Percentiles rank a stretch among this genome's conserved stretches.
Conservation (phyloP, 2,113 vertebrate species). For the Rattus norvegicus region GRCr8 NC_086022.1:44536501-44537000, state of each 20-base stretch:
- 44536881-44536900: neutral
- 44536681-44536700: constrained; percentile 69
- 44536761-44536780: constrained; percentile 43
- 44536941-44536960: neutral
- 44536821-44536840: neutral
- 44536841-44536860: neutral
- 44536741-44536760: constrained; percentile 44
- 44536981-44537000: neutral
- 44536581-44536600: constrained; percentile 65
- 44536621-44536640: constrained; percentile 75
- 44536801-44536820: neutral
- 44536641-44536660: constrained; percentile 61
- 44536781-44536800: constrained; percentile 57
- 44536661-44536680: constrained; percentile 74
- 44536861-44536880: neutral
- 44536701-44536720: constrained; percentile 65
- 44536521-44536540: constrained; percentile 2
- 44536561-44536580: constrained; percentile 54
- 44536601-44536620: constrained; percentile 76
- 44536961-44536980: neutral
- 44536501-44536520: constrained; percentile 57
- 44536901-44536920: neutral
- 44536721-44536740: constrained; percentile 66
- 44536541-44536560: constrained; percentile 47
- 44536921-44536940: neutral